Evolutionary conservation across 92 coral and sea anemone species (phyloP).

Genomic region (Actinostola sp.): DNA sequence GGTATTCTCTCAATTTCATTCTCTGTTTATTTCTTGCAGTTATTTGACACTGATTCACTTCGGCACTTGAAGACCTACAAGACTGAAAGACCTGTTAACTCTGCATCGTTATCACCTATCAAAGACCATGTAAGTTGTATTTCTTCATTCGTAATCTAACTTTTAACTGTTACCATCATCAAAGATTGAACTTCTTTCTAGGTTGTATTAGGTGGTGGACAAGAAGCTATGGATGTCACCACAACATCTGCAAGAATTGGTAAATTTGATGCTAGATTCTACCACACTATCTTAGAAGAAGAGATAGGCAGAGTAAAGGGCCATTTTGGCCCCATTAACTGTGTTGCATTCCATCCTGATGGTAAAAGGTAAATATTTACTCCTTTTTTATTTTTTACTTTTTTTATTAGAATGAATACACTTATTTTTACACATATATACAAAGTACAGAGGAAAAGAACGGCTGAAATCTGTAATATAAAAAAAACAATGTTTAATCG

Average conservation of each 20-base stretch:
- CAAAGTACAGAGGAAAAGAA: too few species aligned
- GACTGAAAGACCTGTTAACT: slow-evolving; percentile 97
- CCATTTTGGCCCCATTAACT: slow-evolving; percentile 98
- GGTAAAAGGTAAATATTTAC: slow-evolving; percentile 79
- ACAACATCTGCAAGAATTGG: slow-evolving; percentile 96
- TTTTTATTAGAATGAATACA: too few species aligned
- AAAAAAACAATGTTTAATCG: too few species aligned
- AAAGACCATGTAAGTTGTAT: slow-evolving; percentile 90
- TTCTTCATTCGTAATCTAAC: too few species aligned
- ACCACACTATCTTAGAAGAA: slow-evolving; percentile 91
- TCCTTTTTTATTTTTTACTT: too few species aligned
- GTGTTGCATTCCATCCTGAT: slow-evolving; percentile 96
- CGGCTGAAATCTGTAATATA: too few species aligned
- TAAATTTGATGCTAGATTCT: slow-evolving; percentile 96
- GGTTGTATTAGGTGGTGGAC: slow-evolving; percentile 98
- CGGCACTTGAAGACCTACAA: slow-evolving; percentile 92
- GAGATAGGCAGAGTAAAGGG: slow-evolving; percentile 98
- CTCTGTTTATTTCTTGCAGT: too few species aligned
- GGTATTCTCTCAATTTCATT: too few species aligned
- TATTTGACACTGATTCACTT: slow-evolving; percentile 93
- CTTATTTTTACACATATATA: too few species aligned
- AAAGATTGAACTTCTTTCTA: too few species aligned
- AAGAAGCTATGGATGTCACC: slow-evolving; percentile 99
- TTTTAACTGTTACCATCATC: not conserved
- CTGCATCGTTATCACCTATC: slow-evolving; percentile 89